A percentile compares a stretch with the other conserved stretches of the same genome.
phyloP scores from a whole-genome alignment of 2,113 vertebrate genomes.

The Bubalus kerabau region DNA sequence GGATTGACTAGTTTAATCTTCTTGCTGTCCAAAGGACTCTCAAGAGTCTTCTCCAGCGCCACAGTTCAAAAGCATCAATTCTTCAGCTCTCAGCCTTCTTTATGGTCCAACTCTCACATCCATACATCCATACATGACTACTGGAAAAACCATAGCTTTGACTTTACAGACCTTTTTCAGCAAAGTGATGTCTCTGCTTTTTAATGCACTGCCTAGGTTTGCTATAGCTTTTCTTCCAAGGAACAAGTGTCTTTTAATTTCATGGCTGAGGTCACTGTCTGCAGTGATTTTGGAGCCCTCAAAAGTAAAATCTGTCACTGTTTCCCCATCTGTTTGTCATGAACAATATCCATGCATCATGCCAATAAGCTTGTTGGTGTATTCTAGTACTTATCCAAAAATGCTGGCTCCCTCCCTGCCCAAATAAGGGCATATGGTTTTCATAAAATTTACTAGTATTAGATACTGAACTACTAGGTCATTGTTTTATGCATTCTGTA shows the following conservation, averaged over 20 bases:
- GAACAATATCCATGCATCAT: not conserved
- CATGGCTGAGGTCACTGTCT: not conserved
- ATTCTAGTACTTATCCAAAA: not conserved
- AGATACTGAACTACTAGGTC: not conserved
- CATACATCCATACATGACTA: accelerated
- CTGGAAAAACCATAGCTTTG: not conserved
- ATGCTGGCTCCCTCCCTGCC: not conserved
- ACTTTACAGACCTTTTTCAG: not conserved
- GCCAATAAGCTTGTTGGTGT: not conserved
- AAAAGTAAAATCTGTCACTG: not conserved
- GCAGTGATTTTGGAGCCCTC: not conserved
- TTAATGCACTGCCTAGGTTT: not conserved
- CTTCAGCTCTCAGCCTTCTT: not conserved
- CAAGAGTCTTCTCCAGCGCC: not conserved
- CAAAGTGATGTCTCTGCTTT: not conserved
- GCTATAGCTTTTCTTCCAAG: not conserved
- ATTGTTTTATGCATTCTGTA: not conserved
- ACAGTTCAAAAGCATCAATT: not conserved
- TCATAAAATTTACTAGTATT: not conserved
- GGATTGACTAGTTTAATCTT: not conserved
- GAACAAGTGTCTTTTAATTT: not conserved
- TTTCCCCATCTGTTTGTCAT: not conserved
- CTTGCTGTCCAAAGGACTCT: not conserved
- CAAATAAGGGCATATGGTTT: not conserved
- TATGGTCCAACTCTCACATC: not conserved